Conservation (phyloP, 2,888 invertebrate genomes). For the Malthinus seriepunctatus region DNA sequence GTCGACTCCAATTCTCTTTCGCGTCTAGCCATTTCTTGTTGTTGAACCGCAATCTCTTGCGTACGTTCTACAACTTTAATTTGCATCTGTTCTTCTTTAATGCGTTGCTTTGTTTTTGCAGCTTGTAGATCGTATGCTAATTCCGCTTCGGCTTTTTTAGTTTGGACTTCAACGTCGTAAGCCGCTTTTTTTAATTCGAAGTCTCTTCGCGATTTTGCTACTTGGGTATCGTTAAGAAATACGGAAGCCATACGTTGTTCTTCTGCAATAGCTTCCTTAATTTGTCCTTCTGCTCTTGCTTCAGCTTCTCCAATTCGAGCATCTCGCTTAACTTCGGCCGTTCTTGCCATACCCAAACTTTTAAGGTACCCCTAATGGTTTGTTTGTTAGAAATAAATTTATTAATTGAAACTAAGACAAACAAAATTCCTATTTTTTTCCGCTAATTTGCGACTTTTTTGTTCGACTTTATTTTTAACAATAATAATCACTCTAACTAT, state of each 20-base stretch:
- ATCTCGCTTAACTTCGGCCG: constrained; percentile 93
- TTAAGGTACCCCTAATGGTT: constrained; percentile 80
- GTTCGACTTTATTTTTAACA: too few relatives aligned
- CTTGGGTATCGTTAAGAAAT: constrained; percentile 94
- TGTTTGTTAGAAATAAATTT: constrained; percentile 21
- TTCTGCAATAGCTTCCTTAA: constrained; percentile 94
- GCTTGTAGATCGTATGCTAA: constrained; percentile 93
- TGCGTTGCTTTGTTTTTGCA: constrained; percentile 90
- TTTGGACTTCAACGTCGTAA: constrained; percentile 96
- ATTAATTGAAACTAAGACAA: constrained; percentile 2
- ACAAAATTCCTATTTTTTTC: neutral
- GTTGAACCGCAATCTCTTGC: constrained; percentile 93
- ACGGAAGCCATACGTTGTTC: constrained; percentile 94
- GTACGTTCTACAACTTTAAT: constrained; percentile 89
- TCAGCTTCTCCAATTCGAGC: constrained; percentile 97
- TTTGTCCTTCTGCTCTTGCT: constrained; percentile 88
- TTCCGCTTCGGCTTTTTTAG: constrained; percentile 91
- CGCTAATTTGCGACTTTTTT: neutral
- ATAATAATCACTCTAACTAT: too few relatives aligned
- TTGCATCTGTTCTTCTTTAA: constrained; percentile 96
- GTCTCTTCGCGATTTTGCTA: constrained; percentile 94
- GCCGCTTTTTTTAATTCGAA: constrained; percentile 97
- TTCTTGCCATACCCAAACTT: constrained; percentile 93
- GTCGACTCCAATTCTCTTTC: constrained; percentile 94
- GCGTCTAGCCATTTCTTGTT: constrained; percentile 91